Percentiles rank a stretch among this genome's conserved stretches.
phyloP scores from a whole-genome alignment of 2,888 invertebrate species.

The Diplolepis rosae region DNA sequence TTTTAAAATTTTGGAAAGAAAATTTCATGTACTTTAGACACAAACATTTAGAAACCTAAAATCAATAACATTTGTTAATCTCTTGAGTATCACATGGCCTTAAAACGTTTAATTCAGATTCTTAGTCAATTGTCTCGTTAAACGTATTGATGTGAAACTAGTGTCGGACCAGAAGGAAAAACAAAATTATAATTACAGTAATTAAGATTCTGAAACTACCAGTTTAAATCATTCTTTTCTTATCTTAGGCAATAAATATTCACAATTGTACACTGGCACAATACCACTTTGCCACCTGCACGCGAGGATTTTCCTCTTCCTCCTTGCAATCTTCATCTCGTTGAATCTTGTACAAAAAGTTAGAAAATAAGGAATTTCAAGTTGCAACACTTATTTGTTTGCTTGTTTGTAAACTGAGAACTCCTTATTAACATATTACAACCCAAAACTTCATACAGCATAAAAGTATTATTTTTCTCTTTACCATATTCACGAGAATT shows the following conservation, averaged over 20 bases:
- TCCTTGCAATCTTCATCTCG: constrained; percentile 36
- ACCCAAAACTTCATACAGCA: not conserved
- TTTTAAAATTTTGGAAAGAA: too few species aligned
- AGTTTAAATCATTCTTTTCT: constrained; percentile 22
- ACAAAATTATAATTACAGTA: constrained; percentile 11
- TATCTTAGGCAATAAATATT: constrained; percentile 36
- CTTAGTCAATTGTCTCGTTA: not conserved
- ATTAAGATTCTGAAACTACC: constrained; percentile 11
- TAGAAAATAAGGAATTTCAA: constrained; percentile 1
- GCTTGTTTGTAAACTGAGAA: not conserved
- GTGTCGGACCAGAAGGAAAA: not conserved
- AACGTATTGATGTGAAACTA: not conserved
- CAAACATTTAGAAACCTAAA: too few species aligned
- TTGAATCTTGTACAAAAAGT: constrained; percentile 38
- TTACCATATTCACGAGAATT: not conserved
- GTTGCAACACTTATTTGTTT: not conserved
- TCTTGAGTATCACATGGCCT: too few species aligned
- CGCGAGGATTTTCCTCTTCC: constrained; percentile 42
- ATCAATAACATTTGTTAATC: too few species aligned
- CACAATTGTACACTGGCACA: constrained; percentile 28
- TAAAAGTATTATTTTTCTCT: not conserved
- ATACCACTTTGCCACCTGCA: constrained; percentile 39
- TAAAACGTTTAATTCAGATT: not conserved
- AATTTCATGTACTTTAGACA: too few species aligned
- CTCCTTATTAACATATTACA: not conserved